A percentile compares a stretch with the other conserved stretches of the same genome.
Evolutionary conservation across 1,140 invertebrate species (phyloP).

Genomic region (Drosophila malerkotliana): DNA sequence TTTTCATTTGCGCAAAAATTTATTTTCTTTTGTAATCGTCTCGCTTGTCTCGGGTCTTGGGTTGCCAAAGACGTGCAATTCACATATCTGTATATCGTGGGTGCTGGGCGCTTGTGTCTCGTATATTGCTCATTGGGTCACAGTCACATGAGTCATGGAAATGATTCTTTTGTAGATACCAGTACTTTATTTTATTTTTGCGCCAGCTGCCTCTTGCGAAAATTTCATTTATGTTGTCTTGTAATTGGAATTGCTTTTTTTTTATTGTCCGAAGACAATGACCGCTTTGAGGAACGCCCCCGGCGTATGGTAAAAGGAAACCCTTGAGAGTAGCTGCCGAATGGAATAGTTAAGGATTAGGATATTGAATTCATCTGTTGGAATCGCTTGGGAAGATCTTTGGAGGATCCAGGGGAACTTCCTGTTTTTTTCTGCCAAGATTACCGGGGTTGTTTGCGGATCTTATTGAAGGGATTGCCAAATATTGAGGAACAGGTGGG

Average conservation of each 20-base stretch:
- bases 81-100: conserved; percentile 61
- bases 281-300: conserved; percentile 43
- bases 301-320: conserved; percentile 32
- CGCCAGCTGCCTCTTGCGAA: conserved; percentile 65
- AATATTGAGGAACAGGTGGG: conserved; percentile 6
- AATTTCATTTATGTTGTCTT: conserved; percentile 59
- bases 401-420: conserved; percentile 17
- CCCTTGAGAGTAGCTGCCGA: conserved; percentile 37
- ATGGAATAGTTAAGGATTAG: conserved; percentile 22
- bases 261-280: conserved; percentile 62
- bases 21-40: conserved; percentile 76
- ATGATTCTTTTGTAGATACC: conserved; percentile 56
- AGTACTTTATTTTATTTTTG: conserved; percentile 29
- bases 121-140: conserved; percentile 77
- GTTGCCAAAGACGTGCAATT: conserved; percentile 57
- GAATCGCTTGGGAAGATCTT: conserved; percentile 47
- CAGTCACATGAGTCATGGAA: conserved; percentile 68
- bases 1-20: conserved; percentile 74
- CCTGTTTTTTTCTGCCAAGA: conserved; percentile 27
- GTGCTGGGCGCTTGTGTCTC: conserved; percentile 41
- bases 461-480: conserved; percentile 13
- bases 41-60: conserved; percentile 66
- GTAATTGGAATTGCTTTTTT: conserved; percentile 70
- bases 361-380: conserved; percentile 22
- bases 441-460: conserved; percentile 22